Base-by-base conservation (phyloP, 2,797 vertebrate genomes). In the Pagetopsis macropterus region DNA sequence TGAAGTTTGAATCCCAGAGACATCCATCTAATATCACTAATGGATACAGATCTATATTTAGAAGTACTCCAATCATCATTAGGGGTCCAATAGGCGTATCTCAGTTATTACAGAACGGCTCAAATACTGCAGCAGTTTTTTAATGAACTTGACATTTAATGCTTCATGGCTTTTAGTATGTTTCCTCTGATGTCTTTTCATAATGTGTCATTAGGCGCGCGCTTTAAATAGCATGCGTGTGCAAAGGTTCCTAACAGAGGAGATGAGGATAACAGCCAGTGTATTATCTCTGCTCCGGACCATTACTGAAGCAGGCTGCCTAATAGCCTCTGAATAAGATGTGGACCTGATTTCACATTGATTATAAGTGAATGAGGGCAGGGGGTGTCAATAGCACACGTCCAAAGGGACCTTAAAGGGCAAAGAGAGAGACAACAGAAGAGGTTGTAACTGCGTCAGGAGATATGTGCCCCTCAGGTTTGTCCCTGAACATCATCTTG, bases 141-240 rank as follows among this genome's bases (percentile, higher is more conserved):
- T 87, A 92, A 92, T 91, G 83, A 89, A 87, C 77, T 82, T 89
- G 87, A 85, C 88, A 87, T 91, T 90, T 84, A 84, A 78, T 81
- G 84, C 87, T 87, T 79, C 86, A 76, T 27, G 72, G 82, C 79
- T 85, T 86, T 89, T 73, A 85, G 63, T 78, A 66, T 71, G 69
- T 80, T 78, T 75, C 73, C 73, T 56, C 63, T 85, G 84, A 84
- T 90, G 83, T 85, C 85, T 81, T 80, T 79, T 86, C 79, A 79
- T 79, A 82, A 85, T 1, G 75, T 70, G 68, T 76, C 88, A 91
- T 92, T 89, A 84, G 74, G 61, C 80, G 75, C 31, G 48, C 83
- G 73, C 66, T 76, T 87, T 82, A 81, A 85, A 83, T 76, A 72
- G 81, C 60, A 77, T 55, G 78, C 17, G 65, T 33, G 46, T 87